Evolutionary conservation across 2,113 vertebrate species (phyloP).

Genomic region (Salminus brasiliensis): DNA sequence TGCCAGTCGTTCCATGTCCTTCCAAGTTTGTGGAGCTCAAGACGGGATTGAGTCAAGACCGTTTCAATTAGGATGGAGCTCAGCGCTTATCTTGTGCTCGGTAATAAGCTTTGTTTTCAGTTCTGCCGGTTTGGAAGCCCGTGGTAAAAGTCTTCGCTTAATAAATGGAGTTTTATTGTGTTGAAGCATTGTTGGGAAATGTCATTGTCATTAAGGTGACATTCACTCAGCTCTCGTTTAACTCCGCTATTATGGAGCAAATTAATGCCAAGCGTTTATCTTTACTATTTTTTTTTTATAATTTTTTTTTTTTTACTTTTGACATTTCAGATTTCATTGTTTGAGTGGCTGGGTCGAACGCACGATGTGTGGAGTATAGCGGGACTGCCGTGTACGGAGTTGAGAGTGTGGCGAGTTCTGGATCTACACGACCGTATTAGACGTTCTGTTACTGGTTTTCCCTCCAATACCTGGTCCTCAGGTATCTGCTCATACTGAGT

Average conservation of each 20-base stretch:
- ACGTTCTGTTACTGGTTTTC: not conserved
- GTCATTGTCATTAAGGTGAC: not conserved
- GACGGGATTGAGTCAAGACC: not conserved
- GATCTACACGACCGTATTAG: not conserved
- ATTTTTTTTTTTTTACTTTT: not conserved
- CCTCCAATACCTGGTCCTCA: no score
- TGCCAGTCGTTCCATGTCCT: not conserved
- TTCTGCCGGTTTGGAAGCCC: not conserved
- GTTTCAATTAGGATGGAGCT: not conserved
- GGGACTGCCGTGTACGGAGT: not conserved
- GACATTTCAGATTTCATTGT: not conserved
- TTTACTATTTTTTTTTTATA: no score
- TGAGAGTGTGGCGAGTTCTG: not conserved
- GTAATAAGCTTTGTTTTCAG: not conserved
- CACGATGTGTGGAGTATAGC: not conserved
- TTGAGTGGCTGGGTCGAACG: not conserved
- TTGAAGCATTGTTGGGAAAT: not conserved
- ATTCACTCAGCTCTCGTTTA: not conserved
- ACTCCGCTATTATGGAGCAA: not conserved
- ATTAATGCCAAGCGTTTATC: not conserved
- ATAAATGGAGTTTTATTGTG: not conserved
- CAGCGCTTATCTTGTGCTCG: not conserved
- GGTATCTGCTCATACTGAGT: no score
- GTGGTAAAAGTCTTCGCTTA: not conserved
- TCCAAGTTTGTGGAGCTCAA: not conserved